Evolutionary conservation across 2,888 invertebrate species (phyloP).

Genomic region (Agrotis exclamationis): DNA sequence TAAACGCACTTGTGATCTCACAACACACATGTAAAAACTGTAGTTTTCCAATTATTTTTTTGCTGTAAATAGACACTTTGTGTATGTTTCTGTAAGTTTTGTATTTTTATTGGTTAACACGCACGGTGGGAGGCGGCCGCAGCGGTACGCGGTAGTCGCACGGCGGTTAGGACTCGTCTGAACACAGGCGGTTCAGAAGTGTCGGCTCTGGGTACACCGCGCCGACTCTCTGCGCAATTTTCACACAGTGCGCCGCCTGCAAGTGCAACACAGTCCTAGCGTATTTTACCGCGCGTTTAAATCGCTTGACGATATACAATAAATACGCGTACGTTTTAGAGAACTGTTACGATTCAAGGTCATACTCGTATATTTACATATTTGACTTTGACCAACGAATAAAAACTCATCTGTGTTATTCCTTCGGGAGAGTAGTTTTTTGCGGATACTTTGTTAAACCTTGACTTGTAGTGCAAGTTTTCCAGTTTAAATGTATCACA

Average conservation of each 20-base stretch:
- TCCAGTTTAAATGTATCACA: no score
- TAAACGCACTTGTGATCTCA: conserved; percentile 57
- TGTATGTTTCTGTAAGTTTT: conserved; percentile 55
- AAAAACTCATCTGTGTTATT: no score
- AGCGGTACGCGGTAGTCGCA: conserved; percentile 77
- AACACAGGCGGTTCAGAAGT: conserved; percentile 71
- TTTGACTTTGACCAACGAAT: no score
- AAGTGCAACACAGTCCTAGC: conserved; percentile 64
- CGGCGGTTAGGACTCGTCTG: conserved; percentile 82
- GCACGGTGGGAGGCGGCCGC: conserved; percentile 67
- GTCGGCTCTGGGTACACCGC: conserved; percentile 67
- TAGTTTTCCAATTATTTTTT: conserved; percentile 25
- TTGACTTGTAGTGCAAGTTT: no score
- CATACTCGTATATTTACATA: no score
- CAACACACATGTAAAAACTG: conserved; percentile 50
- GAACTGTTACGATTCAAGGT: no score
- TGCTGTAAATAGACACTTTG: conserved; percentile 32
- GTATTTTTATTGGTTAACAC: conserved; percentile 68
- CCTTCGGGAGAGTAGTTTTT: no score
- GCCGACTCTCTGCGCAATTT: conserved; percentile 86
- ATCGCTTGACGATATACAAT: conserved; percentile 18
- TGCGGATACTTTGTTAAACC: no score
- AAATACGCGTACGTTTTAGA: background rate
- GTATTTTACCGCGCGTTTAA: conserved; percentile 59
- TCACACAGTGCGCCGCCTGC: conserved; percentile 67